phyloP scores from a whole-genome alignment of 2,113 vertebrate species.

The Bos javanicus region DNA sequence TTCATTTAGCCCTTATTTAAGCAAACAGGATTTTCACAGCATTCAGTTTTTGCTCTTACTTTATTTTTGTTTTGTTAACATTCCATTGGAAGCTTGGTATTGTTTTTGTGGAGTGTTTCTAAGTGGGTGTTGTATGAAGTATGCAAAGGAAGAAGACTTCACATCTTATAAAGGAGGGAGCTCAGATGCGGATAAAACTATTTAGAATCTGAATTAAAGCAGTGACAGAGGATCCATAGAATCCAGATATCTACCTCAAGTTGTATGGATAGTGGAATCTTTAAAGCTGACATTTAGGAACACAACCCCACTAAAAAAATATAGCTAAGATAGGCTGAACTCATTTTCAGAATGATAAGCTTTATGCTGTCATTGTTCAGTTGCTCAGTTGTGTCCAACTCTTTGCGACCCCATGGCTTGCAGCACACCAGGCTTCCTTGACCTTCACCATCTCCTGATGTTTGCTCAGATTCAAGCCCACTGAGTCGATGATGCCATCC shows the following conservation, averaged over 20 bases:
- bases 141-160: neutral
- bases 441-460: neutral
- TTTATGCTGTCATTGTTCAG: neutral
- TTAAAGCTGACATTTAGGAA: neutral
- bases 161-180: neutral
- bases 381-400: neutral
- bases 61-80: neutral
- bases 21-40: neutral
- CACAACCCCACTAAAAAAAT: neutral
- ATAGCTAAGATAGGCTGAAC: neutral
- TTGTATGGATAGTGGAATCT: neutral
- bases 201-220: neutral
- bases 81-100: neutral
- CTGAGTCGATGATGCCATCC: neutral
- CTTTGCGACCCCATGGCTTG: neutral
- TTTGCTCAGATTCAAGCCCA: neutral
- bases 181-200: neutral
- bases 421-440: neutral
- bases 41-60: neutral
- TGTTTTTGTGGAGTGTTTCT: neutral
- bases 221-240: rapidly evolving
- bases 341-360: neutral
- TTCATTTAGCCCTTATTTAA: neutral
- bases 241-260: neutral
- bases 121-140: no score